phyloP scores from a whole-genome alignment of 2,797 vertebrate species.

The Poeciliopsis gracilis region DNA sequence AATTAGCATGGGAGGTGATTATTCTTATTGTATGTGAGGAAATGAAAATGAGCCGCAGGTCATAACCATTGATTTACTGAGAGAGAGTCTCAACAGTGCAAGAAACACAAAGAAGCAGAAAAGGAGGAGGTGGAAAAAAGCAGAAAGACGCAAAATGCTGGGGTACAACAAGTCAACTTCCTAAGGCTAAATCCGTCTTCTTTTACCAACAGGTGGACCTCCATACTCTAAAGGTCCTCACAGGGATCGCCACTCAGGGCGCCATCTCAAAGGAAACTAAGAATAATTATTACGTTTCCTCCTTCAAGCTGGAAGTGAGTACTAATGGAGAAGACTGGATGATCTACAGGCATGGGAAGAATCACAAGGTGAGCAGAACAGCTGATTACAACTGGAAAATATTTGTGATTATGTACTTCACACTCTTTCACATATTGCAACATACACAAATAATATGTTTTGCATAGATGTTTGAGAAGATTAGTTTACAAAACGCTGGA shows the following conservation, averaged over 20 bases:
- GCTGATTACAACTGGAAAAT: neutral
- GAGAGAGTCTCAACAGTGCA: constrained; percentile 29
- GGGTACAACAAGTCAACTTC: constrained; percentile 4
- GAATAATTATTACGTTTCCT: constrained; percentile 91
- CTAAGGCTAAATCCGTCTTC: neutral
- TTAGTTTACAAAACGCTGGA: neutral
- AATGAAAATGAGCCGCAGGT: constrained; percentile 73
- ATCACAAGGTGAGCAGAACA: constrained; percentile 89
- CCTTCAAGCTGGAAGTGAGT: constrained; percentile 97
- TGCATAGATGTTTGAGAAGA: neutral
- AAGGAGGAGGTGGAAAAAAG: constrained; percentile 21
- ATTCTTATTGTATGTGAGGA: constrained; percentile 68
- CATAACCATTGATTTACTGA: constrained; percentile 74
- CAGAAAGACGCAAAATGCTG: constrained; percentile 20
- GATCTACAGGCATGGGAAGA: constrained; percentile 96
- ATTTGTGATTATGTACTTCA: neutral
- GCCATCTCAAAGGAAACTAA: constrained; percentile 95
- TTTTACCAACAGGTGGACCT: constrained; percentile 73
- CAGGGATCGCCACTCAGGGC: constrained; percentile 95
- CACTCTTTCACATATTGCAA: neutral
- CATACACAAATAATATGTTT: neutral
- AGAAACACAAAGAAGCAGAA: constrained; percentile 18
- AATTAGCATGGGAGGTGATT: constrained; percentile 64
- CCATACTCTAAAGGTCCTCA: constrained; percentile 89
- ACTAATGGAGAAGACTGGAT: constrained; percentile 99